Percentiles rank a stretch among this genome's conserved stretches.
Conservation (phyloP, 1,140 invertebrate genomes). For the Lordiphosa stackelbergi region DNA sequence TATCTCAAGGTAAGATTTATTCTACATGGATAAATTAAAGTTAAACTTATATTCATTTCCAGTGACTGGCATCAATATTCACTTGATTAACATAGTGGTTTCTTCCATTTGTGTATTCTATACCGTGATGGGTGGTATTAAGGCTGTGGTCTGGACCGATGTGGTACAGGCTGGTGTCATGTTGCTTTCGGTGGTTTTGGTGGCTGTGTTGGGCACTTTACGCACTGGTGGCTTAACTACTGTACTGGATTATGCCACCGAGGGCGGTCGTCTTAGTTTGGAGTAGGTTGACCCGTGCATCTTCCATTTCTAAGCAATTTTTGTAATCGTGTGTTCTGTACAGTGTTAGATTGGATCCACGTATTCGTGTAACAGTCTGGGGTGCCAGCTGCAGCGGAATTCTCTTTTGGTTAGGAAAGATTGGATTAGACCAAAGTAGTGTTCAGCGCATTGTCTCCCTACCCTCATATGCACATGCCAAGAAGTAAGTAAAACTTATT, state of each 20-base stretch:
- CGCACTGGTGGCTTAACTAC: conserved; percentile 83
- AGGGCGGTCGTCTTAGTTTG: conserved; percentile 81
- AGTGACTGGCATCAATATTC: conserved; percentile 87
- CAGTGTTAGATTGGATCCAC: conserved; percentile 58
- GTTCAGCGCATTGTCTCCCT: conserved; percentile 68
- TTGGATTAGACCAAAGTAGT: conserved; percentile 66
- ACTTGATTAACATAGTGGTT: conserved; percentile 83
- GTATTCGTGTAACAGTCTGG: conserved; percentile 50
- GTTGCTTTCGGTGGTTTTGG: conserved; percentile 83
- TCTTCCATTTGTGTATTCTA: conserved; percentile 90
- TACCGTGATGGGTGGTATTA: conserved; percentile 89
- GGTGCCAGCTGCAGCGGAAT: conserved; percentile 40
- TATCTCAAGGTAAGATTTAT: conserved; percentile 82
- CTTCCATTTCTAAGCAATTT: not conserved
- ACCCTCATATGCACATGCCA: conserved; percentile 57
- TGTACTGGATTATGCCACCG: conserved; percentile 81
- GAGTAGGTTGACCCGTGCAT: conserved; percentile 77
- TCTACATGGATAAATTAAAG: conserved; percentile 3
- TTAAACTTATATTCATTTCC: conserved; percentile 55
- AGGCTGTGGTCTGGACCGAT: conserved; percentile 93
- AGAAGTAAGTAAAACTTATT: conserved; percentile 34
- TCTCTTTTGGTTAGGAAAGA: conserved; percentile 60
- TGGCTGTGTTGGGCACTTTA: conserved; percentile 83
- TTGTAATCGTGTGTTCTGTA: not conserved
- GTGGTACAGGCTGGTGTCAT: conserved; percentile 88